Conservation (phyloP, 2,797 vertebrate genomes). For the Sphenopsis melanotis region DNA sequence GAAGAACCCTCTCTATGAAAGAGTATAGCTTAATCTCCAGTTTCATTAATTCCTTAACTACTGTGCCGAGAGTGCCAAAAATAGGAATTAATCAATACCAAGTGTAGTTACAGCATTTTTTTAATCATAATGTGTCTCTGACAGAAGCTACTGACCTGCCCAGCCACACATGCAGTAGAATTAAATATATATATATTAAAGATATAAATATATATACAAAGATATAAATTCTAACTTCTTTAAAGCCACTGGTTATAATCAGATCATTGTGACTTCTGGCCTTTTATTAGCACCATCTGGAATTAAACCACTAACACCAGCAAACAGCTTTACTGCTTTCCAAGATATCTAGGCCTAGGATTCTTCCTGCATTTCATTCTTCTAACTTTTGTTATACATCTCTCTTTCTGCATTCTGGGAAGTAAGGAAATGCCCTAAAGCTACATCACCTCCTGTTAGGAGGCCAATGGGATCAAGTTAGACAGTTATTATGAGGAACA, state of each 20-base stretch:
- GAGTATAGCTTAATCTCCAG: conserved; percentile 38
- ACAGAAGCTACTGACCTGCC: not conserved
- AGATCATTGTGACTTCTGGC: not conserved
- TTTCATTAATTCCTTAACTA: conserved; percentile 63
- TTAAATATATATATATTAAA: not conserved
- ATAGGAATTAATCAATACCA: conserved; percentile 44
- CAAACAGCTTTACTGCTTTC: not conserved
- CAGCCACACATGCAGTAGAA: not conserved
- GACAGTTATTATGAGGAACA: not conserved
- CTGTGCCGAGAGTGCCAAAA: conserved; percentile 10
- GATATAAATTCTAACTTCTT: not conserved
- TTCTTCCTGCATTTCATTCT: not conserved
- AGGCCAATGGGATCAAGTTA: not conserved
- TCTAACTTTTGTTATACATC: not conserved
- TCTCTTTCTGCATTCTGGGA: not conserved
- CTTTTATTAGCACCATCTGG: not conserved
- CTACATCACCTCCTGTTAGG: not conserved
- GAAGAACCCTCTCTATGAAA: conserved; percentile 50
- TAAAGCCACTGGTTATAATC: not conserved
- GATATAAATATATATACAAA: not conserved
- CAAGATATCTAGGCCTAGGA: not conserved
- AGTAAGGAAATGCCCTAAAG: not conserved
- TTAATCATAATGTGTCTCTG: not conserved
- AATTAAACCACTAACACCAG: not conserved
- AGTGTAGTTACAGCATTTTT: not conserved